phyloP scores from a whole-genome alignment of 2,888 invertebrate genomes.

The Aporophyla nigra region DNA sequence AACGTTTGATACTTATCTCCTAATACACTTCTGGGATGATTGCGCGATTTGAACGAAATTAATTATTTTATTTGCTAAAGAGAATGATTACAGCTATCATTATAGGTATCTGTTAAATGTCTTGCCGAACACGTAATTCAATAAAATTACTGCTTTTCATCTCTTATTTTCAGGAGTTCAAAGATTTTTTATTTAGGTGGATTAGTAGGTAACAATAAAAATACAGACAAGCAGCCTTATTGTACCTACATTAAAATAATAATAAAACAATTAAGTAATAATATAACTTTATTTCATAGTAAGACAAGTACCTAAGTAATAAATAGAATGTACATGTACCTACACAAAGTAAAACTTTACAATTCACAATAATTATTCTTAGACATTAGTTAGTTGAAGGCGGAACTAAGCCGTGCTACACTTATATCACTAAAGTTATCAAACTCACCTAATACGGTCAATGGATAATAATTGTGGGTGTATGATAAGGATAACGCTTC shows the following conservation, averaged over 20 bases:
- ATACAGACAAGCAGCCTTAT: too few species aligned
- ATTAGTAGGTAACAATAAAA: background rate
- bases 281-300: background rate
- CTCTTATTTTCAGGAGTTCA: background rate
- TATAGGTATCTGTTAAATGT: constrained; percentile 54
- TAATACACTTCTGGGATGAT: constrained; percentile 90
- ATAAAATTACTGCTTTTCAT: constrained; percentile 2
- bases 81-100: constrained; percentile 66
- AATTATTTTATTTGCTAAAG: constrained; percentile 80
- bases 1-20: constrained; percentile 91
- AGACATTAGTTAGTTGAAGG: constrained; percentile 10
- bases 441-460: constrained; percentile 28
- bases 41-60: constrained; percentile 86
- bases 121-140: constrained; percentile 13
- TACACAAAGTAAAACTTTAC: background rate
- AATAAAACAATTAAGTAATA: background rate
- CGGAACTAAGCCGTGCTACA: constrained; percentile 16
- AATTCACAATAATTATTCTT: background rate
- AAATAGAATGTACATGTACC: too few species aligned
- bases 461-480: constrained; percentile 48
- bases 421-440: constrained; percentile 9
- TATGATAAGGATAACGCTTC: constrained; percentile 38
- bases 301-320: background rate
- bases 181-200: background rate
- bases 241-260: background rate